phyloP scores from a whole-genome alignment of 2,113 vertebrate species.

The Corapipo altera region DNA sequence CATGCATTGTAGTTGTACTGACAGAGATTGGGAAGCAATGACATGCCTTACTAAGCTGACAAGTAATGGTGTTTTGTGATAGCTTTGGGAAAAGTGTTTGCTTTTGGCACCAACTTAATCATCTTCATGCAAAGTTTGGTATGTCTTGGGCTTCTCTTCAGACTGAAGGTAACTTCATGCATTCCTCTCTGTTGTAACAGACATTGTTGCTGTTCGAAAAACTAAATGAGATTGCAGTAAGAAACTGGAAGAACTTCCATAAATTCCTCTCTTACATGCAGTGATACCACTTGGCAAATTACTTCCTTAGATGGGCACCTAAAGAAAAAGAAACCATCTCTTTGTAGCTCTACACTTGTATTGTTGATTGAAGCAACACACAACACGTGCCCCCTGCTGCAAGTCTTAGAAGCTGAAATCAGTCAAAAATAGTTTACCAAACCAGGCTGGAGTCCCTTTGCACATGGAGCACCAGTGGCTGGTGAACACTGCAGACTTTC shows the following conservation, averaged over 20 bases:
- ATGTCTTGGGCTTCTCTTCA: not conserved
- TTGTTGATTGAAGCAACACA: not conserved
- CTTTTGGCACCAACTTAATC: not conserved
- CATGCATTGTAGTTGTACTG: not conserved
- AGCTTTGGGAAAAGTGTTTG: not conserved
- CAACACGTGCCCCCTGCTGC: not conserved
- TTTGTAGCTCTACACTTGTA: not conserved
- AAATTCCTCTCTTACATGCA: not conserved
- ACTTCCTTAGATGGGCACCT: not conserved
- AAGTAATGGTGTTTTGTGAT: not conserved
- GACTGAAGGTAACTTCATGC: not conserved
- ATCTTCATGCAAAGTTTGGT: not conserved
- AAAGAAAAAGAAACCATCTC: not conserved
- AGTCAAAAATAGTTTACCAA: not conserved
- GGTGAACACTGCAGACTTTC: not conserved
- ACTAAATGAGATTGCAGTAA: not conserved
- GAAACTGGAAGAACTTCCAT: not conserved
- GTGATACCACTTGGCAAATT: not conserved
- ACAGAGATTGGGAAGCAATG: not conserved
- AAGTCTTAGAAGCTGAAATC: not conserved
- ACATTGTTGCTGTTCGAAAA: not conserved
- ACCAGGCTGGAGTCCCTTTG: not conserved
- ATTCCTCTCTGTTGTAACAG: not conserved
- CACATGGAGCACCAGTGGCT: accelerated
- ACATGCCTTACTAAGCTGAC: not conserved